These are phyloP conservation scores for Sitta europaea DNA, from an alignment of 2,113 vertebrate genomes.

Conservation along the genomic window DNA sequence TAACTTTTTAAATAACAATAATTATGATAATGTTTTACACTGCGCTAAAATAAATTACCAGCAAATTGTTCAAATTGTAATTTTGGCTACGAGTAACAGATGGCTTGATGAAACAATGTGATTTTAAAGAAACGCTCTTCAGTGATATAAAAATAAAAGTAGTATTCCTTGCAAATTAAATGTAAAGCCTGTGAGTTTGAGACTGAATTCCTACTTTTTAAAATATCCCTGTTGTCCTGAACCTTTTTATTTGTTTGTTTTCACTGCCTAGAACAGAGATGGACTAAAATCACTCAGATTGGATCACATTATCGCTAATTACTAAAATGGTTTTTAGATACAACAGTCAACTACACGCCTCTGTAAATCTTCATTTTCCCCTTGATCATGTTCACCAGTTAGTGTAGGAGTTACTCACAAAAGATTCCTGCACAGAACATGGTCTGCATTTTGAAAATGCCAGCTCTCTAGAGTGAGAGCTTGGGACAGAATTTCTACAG, in stretches of 20 bases:
- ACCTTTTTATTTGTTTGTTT: background rate
- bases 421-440: background rate
- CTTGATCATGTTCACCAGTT: background rate
- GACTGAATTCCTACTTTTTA: background rate
- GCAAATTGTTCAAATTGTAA: background rate
- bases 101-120: slow-evolving; percentile 14
- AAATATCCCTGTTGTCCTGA: background rate
- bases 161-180: background rate
- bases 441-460: background rate
- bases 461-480: background rate
- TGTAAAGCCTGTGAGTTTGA: background rate
- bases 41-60: background rate
- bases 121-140: background rate
- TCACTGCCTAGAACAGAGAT: background rate
- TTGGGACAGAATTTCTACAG: background rate
- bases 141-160: background rate
- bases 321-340: background rate
- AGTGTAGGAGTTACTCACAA: background rate
- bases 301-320: background rate
- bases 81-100: background rate
- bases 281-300: background rate
- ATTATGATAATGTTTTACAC: background rate
- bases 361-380: background rate
- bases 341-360: background rate
- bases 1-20: background rate